Conservation (phyloP, 1,140 invertebrate species). For the Cydia splendana region DNA sequence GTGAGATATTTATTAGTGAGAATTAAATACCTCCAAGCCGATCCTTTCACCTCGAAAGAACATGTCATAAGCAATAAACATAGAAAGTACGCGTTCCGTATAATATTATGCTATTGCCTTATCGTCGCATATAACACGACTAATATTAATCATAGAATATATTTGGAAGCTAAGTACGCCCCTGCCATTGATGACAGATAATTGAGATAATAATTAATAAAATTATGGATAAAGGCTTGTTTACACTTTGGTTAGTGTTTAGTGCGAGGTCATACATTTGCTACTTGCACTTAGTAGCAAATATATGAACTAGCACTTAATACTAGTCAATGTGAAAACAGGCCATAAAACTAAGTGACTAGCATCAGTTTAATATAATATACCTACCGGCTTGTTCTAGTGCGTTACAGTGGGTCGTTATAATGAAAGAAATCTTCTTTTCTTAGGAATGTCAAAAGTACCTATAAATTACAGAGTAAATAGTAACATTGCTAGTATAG, state of each 20-base stretch:
- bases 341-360: no score
- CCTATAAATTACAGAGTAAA: no score
- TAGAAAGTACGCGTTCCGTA: slow-evolving; percentile 24
- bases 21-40: slow-evolving; percentile 17
- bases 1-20: slow-evolving; percentile 21
- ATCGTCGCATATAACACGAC: slow-evolving; percentile 26
- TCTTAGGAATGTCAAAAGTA: no score
- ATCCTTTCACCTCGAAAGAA: slow-evolving; percentile 23
- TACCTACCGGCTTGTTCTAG: no score
- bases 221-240: background rate
- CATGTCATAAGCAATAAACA: slow-evolving; percentile 33
- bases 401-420: no score
- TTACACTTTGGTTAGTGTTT: background rate
- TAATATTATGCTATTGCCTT: slow-evolving; percentile 32
- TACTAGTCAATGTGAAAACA: no score
- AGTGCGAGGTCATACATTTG: no score
- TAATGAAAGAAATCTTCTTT: no score
- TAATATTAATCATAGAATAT: slow-evolving; percentile 32
- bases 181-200: background rate
- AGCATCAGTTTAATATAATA: no score
- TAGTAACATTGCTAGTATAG: no score
- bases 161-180: slow-evolving; percentile 14
- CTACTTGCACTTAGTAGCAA: no score
- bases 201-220: background rate
- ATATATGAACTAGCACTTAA: no score